phyloP scores from a whole-genome alignment of 2,797 vertebrate species.

The Amniataba percoides region DNA sequence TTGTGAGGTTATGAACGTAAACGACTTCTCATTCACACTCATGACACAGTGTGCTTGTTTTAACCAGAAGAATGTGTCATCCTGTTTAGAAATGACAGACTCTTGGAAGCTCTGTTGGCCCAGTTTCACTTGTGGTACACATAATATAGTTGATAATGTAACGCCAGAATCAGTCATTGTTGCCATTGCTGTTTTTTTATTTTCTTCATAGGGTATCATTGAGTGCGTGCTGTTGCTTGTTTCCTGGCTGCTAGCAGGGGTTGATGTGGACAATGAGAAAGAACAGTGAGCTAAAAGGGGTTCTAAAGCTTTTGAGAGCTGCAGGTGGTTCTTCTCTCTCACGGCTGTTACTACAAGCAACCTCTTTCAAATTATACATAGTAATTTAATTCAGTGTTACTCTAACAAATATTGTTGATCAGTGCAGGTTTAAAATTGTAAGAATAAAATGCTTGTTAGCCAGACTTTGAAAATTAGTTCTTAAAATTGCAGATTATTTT shows the following conservation, averaged over 20 bases:
- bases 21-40: background rate
- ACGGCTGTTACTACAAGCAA: background rate
- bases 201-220: too few species aligned
- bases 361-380: background rate
- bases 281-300: background rate
- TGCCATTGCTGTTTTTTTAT: background rate
- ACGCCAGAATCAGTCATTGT: too few species aligned
- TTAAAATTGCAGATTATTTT: background rate
- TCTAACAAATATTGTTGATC: background rate
- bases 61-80: slow-evolving; percentile 1
- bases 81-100: slow-evolving; percentile 1
- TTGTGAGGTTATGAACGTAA: slow-evolving; percentile 3
- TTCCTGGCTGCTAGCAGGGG: background rate
- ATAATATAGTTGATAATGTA: background rate
- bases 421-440: background rate
- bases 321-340: background rate
- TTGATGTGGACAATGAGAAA: background rate
- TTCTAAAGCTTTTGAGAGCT: background rate
- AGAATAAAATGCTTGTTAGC: background rate
- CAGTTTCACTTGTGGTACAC: background rate
- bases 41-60: background rate
- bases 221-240: background rate
- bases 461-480: background rate
- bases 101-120: background rate
- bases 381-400: background rate